A percentile compares a stretch with the other conserved stretches of the same genome.
These are phyloP conservation scores for Pangasius macronema DNA, from an alignment of 2,797 vertebrate species.

Conservation along the genomic window DNA sequence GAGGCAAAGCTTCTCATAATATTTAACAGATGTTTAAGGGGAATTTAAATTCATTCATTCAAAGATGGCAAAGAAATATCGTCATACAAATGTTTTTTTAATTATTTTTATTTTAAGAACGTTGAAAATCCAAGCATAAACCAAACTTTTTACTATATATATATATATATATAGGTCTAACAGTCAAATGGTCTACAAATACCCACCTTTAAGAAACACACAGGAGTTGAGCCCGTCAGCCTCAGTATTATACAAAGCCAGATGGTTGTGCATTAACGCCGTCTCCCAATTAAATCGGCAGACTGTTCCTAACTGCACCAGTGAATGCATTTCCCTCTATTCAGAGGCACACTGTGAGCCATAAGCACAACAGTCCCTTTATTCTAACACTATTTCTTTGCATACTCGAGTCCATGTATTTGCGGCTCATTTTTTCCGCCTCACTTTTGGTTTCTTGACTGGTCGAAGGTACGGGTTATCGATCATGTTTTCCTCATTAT, in stretches of 20 bases:
- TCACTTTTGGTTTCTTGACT: conserved; percentile 97
- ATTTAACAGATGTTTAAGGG: not conserved
- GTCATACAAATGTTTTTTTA: not conserved
- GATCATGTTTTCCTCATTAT: conserved; percentile 87
- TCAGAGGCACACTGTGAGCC: conserved; percentile 23
- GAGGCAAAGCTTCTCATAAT: not conserved
- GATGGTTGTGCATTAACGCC: not conserved
- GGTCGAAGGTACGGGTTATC: conserved; percentile 96
- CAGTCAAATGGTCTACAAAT: not conserved
- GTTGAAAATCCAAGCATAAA: not conserved
- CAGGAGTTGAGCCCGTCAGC: not conserved
- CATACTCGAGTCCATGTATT: conserved; percentile 31
- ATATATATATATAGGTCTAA: not conserved
- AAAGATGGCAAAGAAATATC: not conserved
- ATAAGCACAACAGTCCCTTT: not conserved
- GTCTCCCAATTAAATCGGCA: not conserved
- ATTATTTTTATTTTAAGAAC: not conserved
- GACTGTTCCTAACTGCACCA: conserved; percentile 2
- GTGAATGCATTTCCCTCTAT: not conserved
- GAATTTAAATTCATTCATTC: conserved; percentile 21
- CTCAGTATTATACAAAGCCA: not conserved
- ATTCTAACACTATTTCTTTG: not conserved
- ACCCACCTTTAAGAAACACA: not conserved
- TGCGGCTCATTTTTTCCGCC: conserved; percentile 90
- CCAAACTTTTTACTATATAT: not conserved